Evolutionary conservation across 2,888 invertebrate genomes (phyloP), one percentile per base, ranked within the genome.

Genomic region (Rhimphoctona megacephalus): DNA sequence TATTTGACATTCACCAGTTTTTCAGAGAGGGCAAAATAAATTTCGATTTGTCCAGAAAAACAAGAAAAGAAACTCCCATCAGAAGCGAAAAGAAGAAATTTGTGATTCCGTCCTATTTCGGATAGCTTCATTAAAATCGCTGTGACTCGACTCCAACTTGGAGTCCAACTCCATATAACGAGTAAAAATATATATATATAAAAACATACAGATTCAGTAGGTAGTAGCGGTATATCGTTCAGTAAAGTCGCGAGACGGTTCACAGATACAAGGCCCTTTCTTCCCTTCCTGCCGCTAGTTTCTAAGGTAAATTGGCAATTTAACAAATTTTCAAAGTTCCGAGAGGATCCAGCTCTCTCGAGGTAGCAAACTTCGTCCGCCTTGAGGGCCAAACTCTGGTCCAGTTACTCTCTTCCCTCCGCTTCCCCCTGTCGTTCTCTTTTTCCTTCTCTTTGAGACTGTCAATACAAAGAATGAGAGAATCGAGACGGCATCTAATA

Each of bases 231-330:
- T 79, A 70, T 33, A 57, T 70, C 69, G 79, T 57, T 46, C 39
- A 54, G 70, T 30, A 66, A 49, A 79, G 30, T 67, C 57, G 54
- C 17, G 67, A 76, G 74, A 81, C 77, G 77, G 64, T 79, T 78
- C 81, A 66, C 69, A 61, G 70, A 69, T 86, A 81, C 81, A 81
- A 77, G 61, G 72, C 52, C 81, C 74, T 67, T 39, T n/a, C 22
- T 17, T 30, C 14, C 30, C 46, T 25, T 22, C 25, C 46, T 70
- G 36, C 22, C 33, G 54, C 91, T 91, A 92, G 93, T 93, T 93
- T 92, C 90, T 91, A 92, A 93, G 93, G 93, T 93, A 93, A 93
- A 93, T 93, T 94, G 93, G 91, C 92, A 93, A 93, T 94, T 94
- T 93, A 93, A 93, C 93, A 93, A 94, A 94, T 93, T 93, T 93